Base-by-base conservation (phyloP, 2,797 vertebrate genomes). In the Emydoidea blandingii region DNA sequence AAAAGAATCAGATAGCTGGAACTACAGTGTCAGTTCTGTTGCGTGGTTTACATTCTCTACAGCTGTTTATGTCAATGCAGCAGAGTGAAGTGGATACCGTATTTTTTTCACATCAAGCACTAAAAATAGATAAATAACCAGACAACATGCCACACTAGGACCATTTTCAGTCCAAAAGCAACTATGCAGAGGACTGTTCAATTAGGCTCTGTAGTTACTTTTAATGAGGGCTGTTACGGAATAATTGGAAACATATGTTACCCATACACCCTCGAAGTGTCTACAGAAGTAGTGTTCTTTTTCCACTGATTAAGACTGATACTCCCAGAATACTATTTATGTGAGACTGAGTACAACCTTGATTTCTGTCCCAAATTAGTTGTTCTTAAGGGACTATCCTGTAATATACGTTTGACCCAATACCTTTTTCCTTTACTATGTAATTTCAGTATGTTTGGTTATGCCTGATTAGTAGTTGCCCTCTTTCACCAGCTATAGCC, bases 401-500 rank as follows among this genome's bases (percentile, higher is more conserved):
- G 57, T 8, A 78, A 59, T 93, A 83, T 52, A 79, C 93, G 44
- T 90, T 0, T 12, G 81, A 79, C 41, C 47, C 79, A 44, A 68
- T 72, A 50, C 88, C 89, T 85, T 49, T 52, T 88, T 95, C 65
- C 76, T 82, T 62, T 87, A 83, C 53, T 85, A 41, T 85, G 12
- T 83, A 52, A 92, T 94, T 93, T 95, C 92, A 95, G 83, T 97
- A 94, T 93, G 49, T 99, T 99, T 99, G 98, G 98, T 98, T 98
- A 98, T 99, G 98, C 97, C 98, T 99, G 99, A 99, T 99, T 97
- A 95, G 94, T 96, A 96, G 93, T 98, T 98, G 92, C 98, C 98
- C 98, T 99, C 98, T 99, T 99, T 99, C 98, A 98, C 98, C 98
- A 99, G 99, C 98, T 99, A 99, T 98, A 99, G 98, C 98, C 98